A percentile compares a stretch with the other conserved stretches of the same genome.
phyloP scores from a whole-genome alignment of 2,797 vertebrate species.

The Delichon dasypus region DNA sequence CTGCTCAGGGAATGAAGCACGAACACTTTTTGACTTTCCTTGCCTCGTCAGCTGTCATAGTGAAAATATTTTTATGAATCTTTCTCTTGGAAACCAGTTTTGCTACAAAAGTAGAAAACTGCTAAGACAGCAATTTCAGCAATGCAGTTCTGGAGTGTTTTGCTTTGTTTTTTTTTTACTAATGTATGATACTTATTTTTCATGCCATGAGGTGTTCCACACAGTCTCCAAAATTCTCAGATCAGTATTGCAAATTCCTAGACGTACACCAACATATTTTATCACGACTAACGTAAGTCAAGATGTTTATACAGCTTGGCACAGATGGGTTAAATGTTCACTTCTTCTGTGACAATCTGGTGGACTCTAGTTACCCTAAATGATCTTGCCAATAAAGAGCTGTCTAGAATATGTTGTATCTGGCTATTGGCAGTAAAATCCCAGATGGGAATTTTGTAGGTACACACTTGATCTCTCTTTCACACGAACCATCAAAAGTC shows the following conservation, averaged over 20 bases:
- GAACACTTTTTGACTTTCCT: neutral
- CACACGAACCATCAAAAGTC: neutral
- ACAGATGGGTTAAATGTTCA: neutral
- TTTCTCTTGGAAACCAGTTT: neutral
- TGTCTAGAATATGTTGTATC: neutral
- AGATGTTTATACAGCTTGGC: neutral
- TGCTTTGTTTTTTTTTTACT: neutral
- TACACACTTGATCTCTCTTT: neutral
- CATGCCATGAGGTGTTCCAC: neutral
- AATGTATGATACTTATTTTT: neutral
- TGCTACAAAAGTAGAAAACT: neutral
- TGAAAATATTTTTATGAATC: neutral
- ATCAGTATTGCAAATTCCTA: neutral
- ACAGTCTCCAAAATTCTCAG: neutral
- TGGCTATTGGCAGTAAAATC: neutral
- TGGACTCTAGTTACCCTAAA: neutral
- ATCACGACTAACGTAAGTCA: neutral
- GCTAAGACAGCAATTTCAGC: neutral
- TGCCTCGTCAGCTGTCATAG: neutral
- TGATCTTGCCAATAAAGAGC: neutral
- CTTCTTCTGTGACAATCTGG: neutral
- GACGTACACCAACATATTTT: neutral
- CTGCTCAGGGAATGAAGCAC: neutral
- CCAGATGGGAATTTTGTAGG: neutral
- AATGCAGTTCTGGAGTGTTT: neutral